phyloP scores from a whole-genome alignment of 2,113 vertebrate genomes.

The Calidris pugnax region DNA sequence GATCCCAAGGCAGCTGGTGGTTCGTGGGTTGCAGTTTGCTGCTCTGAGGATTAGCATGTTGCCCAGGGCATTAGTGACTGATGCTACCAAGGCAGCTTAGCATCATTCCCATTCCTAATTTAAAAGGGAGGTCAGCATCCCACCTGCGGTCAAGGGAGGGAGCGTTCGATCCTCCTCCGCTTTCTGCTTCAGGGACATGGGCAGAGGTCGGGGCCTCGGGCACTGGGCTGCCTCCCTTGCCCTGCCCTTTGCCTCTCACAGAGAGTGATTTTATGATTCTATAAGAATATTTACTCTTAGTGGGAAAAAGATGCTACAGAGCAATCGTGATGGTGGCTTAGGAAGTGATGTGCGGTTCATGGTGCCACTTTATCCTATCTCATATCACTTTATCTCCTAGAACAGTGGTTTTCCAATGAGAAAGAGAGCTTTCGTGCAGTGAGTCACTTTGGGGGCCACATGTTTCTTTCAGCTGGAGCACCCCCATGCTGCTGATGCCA shows the following conservation, averaged over 20 bases:
- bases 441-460: background rate
- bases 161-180: rapidly evolving
- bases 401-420: background rate
- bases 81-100: background rate
- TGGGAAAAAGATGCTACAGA: background rate
- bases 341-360: background rate
- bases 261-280: background rate
- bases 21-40: background rate
- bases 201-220: rapidly evolving
- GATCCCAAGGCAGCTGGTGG: background rate
- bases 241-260: background rate
- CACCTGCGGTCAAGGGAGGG: background rate
- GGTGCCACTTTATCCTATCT: background rate
- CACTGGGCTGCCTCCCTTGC: background rate
- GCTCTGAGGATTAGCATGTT: background rate
- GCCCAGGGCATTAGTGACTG: background rate
- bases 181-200: background rate
- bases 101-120: background rate
- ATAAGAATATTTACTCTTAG: background rate
- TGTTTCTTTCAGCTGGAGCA: background rate
- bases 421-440: background rate
- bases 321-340: rapidly evolving
- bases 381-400: background rate
- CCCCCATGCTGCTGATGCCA: constrained; percentile 64
- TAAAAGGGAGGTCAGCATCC: background rate